Evolutionary conservation across 2,113 vertebrate genomes (phyloP), one percentile per base, ranked within the genome.

Genomic region (Xenopus laevis): DNA sequence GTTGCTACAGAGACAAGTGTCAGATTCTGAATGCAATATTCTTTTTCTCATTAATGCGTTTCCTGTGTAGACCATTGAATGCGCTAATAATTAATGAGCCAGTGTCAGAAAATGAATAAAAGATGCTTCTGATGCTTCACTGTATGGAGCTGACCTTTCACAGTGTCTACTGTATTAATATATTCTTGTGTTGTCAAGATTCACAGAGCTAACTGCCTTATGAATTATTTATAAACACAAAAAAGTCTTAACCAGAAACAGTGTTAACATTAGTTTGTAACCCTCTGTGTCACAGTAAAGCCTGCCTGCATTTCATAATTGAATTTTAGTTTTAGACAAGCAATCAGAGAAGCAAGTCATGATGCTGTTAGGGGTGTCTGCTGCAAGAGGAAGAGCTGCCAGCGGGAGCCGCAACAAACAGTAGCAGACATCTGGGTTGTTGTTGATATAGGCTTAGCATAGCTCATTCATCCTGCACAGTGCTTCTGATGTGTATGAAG

Each of bases 201-300:
- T 85, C 78, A 78, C 79, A 84, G 84, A 73, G 81, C 87, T 89
- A 89, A 90, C 88, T 85, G 86, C 84, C 87, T 89, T 76, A 84
- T 90, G 90, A 91, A 90, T 88, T 87, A 90, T 89, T 89, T 84
- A 90, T 89, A 81, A 82, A 89, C 87, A 91, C 86, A 87, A 81
- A 86, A n/a, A 87, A 90, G 86, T 85, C 87, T 89, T 86, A 84
- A 88, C 85, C 86, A 87, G 89, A 89, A 88, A 86, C 79, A 80
- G 87, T 82, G 88, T 85, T 87, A 88, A 89, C 87, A 87, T 80
- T 85, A 85, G 87, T 88, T 87, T 86, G 88, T 87, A 82, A 86
- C 87, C 82, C 81, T 85, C 84, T 80, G 83, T 84, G 86, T 86
- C 88, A 86, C 81, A 75, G 83, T 79, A 82, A 87, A 88, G 83